Conservation (phyloP, 1,140 invertebrate species). For the Platyura marginata region DNA sequence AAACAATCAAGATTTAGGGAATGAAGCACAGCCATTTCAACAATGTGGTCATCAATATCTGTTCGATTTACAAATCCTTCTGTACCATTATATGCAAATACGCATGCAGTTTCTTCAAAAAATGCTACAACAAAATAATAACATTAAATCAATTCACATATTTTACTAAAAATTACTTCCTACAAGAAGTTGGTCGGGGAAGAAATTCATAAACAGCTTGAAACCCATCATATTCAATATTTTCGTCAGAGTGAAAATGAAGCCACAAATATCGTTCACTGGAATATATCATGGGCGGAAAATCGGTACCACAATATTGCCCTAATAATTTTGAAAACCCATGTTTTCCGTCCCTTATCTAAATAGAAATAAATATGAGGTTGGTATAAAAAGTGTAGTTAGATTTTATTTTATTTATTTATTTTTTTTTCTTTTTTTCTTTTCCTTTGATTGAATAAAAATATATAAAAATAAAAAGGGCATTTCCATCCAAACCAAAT, state of each 20-base stretch:
- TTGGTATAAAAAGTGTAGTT: neutral
- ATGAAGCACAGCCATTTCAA: constrained; percentile 10
- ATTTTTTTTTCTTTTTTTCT: neutral
- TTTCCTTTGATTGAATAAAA: no score
- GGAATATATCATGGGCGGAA: constrained; percentile 59
- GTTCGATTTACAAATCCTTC: constrained; percentile 19
- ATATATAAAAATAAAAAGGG: no score
- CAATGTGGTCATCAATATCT: constrained; percentile 16
- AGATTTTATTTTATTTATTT: neutral
- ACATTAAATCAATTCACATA: neutral
- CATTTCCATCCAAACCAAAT: no score
- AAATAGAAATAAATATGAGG: neutral
- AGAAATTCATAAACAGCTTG: constrained; percentile 53
- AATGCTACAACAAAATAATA: constrained; percentile 7
- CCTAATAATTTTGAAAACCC: constrained; percentile 53
- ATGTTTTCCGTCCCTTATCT: constrained; percentile 58
- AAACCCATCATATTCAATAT: constrained; percentile 68
- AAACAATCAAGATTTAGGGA: constrained; percentile 48
- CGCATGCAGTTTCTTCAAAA: constrained; percentile 18
- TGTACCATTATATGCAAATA: constrained; percentile 14
- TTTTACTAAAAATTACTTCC: constrained; percentile 9
- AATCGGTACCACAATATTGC: constrained; percentile 54
- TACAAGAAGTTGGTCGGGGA: constrained; percentile 30
- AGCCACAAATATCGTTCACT: constrained; percentile 64
- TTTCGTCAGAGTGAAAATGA: constrained; percentile 66